phyloP scores from a whole-genome alignment of 35 echinoderm and acorn worm species.

The Strongylocentrotus purpuratus region DNA sequence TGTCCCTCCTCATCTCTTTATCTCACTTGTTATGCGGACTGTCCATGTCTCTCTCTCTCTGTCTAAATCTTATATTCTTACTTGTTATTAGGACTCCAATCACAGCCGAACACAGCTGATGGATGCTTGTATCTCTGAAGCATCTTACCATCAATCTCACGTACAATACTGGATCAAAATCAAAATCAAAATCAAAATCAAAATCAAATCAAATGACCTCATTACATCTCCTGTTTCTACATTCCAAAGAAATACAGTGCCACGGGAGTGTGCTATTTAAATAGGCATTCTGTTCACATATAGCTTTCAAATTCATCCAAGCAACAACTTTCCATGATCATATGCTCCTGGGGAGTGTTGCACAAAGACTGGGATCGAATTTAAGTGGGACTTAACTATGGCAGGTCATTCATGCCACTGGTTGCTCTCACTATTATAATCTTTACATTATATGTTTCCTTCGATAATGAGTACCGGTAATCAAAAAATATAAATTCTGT shows the following conservation, averaged over 20 bases:
- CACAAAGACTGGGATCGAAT: no score
- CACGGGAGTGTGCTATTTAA: no score
- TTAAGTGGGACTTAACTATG: no score
- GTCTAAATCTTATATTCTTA: slow-evolving; percentile 48
- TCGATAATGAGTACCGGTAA: no score
- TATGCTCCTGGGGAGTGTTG: no score
- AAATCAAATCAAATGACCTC: not conserved
- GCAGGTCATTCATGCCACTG: no score
- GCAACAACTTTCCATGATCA: no score
- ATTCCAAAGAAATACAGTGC: not conserved
- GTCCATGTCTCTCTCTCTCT: not conserved
- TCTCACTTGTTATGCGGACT: not conserved
- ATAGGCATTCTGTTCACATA: no score
- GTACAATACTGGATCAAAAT: slow-evolving; percentile 65
- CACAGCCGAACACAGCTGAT: slow-evolving; percentile 93
- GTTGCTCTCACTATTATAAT: no score
- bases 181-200: not conserved
- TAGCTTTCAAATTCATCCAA: no score
- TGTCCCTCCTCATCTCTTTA: not conserved
- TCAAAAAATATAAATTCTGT: no score
- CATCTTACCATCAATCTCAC: slow-evolving; percentile 90
- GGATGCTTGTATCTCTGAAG: slow-evolving; percentile 92
- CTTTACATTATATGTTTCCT: no score
- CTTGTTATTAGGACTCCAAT: slow-evolving; percentile 99
- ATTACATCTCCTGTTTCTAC: not conserved